Base-by-base conservation (phyloP, 1,140 invertebrate species). In the Globodera rostochiensis region DNA sequence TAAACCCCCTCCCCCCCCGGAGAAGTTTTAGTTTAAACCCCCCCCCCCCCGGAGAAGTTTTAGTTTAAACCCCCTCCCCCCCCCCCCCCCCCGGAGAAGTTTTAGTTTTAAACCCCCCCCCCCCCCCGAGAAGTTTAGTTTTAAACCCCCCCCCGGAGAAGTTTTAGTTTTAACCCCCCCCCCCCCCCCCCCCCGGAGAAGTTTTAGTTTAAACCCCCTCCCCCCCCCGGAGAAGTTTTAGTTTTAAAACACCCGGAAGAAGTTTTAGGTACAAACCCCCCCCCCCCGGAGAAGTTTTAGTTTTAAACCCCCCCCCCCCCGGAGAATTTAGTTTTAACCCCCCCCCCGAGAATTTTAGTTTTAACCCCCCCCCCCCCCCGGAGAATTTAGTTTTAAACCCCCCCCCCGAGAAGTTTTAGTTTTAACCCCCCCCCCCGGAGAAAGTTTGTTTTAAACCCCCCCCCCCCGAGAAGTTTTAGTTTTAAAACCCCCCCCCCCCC, bases 301-400 rank as follows among this genome's bases (percentile, higher is more conserved):
- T 1, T 15, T 15, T 21, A 15, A n/a, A 77, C n/a, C 60, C 60
- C 60, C n/a, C 1, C 13, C 13, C 49, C 81, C 50, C 9, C 71
- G 11, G 80, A 47, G 82, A 15, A 11, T 77, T 53, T 25, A 21
- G 7, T 80, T 11, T 60, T 80, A 9, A 6, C 8, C 8, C 19
- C 9, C 25, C 25, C 46, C 9, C 46, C 19, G 60, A 64, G 9
- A 11, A 64, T 64, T 36, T 36, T 36, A 36, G 25, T 36, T 19
- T 73, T 66, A 73, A 73, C 1, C 71, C 71, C 0, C 74, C 19
- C 7, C n/a, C 74, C 45, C 6, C 25, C n/a, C n/a, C n/a, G n/a
- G n/a, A n/a, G n/a, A n/a, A n/a, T 21, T 46, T 74, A 0, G n/a
- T 11, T 11, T n/a, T 36, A 19, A 77, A 73, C 9, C 9, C n/a